phyloP scores from a whole-genome alignment of 2,797 vertebrate genomes.

The Pelochelys cantorii region DNA sequence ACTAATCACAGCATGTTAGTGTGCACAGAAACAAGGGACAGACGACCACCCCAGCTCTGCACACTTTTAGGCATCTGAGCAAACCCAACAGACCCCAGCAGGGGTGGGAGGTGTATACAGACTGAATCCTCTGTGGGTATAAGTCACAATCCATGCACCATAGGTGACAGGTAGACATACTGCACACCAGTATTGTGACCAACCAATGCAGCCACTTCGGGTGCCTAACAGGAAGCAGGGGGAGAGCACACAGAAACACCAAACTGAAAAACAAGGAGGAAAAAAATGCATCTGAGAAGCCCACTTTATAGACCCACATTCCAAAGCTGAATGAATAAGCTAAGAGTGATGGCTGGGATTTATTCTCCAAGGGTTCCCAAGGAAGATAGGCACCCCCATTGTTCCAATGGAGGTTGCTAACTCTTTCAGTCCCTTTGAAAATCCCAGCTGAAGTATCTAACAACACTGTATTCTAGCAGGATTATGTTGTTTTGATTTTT shows the following conservation, averaged over 20 bases:
- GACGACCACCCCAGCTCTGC: not conserved
- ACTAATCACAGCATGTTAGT: not conserved
- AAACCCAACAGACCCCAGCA: not conserved
- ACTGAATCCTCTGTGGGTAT: not conserved
- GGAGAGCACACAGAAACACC: not conserved
- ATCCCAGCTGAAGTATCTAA: not conserved
- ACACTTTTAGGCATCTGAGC: not conserved
- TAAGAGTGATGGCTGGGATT: not conserved
- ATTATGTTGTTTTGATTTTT: not conserved
- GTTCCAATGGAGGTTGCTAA: not conserved
- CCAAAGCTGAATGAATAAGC: not conserved
- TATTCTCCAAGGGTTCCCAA: not conserved
- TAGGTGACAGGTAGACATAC: slow-evolving; percentile 28
- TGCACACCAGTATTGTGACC: slow-evolving; percentile 29
- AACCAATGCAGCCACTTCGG: not conserved
- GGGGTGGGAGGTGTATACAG: not conserved
- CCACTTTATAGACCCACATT: not conserved
- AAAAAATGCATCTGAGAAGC: not conserved
- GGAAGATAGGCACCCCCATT: not conserved
- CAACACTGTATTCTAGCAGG: not conserved
- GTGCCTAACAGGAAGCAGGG: not conserved
- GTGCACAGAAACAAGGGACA: not conserved
- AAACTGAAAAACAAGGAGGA: not conserved
- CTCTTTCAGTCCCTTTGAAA: not conserved
- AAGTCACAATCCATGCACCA: not conserved